Percentiles rank a stretch among this genome's conserved stretches.
phyloP scores from a whole-genome alignment of 2,888 invertebrate species.

The Caenorhabditis sp. region DNA sequence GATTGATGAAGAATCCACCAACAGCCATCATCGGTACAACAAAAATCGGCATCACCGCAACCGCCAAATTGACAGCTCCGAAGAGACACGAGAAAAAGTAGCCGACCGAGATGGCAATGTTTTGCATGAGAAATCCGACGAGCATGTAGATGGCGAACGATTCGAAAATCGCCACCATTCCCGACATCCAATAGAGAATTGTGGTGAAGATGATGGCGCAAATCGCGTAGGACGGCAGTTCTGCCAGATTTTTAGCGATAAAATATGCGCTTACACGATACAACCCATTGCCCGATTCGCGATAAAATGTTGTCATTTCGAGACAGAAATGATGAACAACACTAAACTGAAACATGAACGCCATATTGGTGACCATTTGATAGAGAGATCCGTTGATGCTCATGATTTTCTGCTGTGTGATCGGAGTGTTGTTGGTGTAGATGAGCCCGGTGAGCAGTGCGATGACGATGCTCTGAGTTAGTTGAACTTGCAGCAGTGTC shows the following conservation, averaged over 20 bases:
- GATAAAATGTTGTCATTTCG: conserved; percentile 86
- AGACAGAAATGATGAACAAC: conserved; percentile 79
- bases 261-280: conserved; percentile 91
- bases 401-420: conserved; percentile 76
- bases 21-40: conserved; percentile 92
- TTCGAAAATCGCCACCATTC: conserved; percentile 73
- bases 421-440: conserved; percentile 80
- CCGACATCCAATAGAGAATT: conserved; percentile 88
- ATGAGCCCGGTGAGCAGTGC: conserved; percentile 80
- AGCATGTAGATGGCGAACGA: conserved; percentile 77
- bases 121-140: conserved; percentile 59
- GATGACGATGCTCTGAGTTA: conserved; percentile 88
- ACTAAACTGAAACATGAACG: conserved; percentile 91
- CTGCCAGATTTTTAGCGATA: conserved; percentile 82
- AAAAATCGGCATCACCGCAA: conserved; percentile 88
- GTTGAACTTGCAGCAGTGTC: conserved; percentile 85
- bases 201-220: conserved; percentile 85
- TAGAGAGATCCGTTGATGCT: conserved; percentile 92
- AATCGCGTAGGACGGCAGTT: conserved; percentile 83
- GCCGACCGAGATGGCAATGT: conserved; percentile 67
- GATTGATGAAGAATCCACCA: conserved; percentile 81
- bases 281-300: conserved; percentile 88
- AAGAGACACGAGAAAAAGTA: conserved; percentile 89
- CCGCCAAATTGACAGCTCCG: conserved; percentile 80
- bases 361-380: conserved; percentile 90